A percentile compares a stretch with the other conserved stretches of the same genome.
These are phyloP conservation scores for Oikopleura albicans DNA, from an alignment of 23 tunicate genomes.

Conservation along the genomic window DNA sequence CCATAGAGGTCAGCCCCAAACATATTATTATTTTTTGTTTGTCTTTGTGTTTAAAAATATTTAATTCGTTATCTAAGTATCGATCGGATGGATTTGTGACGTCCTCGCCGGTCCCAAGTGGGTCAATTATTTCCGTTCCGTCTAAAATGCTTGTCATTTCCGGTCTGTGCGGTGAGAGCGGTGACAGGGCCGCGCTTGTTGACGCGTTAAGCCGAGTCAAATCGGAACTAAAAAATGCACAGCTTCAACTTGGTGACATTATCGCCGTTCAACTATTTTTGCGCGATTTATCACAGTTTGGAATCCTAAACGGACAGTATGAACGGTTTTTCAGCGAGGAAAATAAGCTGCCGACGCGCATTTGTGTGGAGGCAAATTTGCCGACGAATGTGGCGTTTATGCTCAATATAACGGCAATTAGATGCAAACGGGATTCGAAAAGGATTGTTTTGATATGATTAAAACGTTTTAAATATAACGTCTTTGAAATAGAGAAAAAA, in stretches of 20 bases:
- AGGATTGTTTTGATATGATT: background rate
- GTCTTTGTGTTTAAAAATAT: too few species aligned
- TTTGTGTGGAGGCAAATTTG: background rate
- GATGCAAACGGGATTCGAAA: background rate
- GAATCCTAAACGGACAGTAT: background rate
- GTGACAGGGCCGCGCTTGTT: too few species aligned
- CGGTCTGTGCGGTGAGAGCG: background rate
- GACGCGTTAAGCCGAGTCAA: background rate
- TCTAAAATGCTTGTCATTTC: background rate
- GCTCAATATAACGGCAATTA: background rate
- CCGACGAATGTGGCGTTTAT: background rate
- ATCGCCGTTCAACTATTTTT: background rate
- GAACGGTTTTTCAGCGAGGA: background rate
- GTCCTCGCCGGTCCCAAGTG: background rate
- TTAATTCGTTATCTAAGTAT: background rate
- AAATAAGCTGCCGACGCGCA: background rate
- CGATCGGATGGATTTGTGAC: background rate
- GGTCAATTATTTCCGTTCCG: background rate
- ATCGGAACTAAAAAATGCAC: background rate
- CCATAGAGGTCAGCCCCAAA: too few species aligned
- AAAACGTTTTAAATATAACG: too few species aligned
- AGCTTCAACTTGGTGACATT: background rate
- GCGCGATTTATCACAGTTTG: background rate
- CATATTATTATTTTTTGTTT: too few species aligned
- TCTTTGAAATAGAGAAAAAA: too few species aligned